Conservation (phyloP, 2,888 invertebrate genomes). For the Acrocyrtus sp. region DNA sequence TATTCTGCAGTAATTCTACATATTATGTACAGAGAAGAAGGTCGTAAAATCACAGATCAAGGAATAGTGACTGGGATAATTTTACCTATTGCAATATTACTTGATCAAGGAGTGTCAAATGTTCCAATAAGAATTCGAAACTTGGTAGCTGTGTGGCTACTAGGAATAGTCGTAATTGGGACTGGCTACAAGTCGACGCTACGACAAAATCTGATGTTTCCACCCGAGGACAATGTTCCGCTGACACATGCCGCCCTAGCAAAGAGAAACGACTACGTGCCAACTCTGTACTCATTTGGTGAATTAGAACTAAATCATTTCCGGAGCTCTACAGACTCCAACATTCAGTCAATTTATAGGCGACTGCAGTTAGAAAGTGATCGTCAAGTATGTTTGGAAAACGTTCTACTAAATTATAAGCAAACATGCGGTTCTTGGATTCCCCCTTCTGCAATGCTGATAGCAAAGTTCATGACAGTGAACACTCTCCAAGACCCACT, state of each 20-base stretch:
- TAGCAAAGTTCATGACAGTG: constrained; percentile 32
- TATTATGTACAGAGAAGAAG: background rate
- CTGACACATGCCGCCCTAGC: constrained; percentile 24
- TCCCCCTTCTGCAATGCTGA: constrained; percentile 33
- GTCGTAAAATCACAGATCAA: background rate
- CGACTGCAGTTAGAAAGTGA: constrained; percentile 10
- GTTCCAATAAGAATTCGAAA: constrained; percentile 7
- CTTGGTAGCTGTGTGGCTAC: constrained; percentile 20
- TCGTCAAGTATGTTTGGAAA: constrained; percentile 2
- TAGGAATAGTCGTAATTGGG: constrained; percentile 27
- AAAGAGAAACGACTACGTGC: constrained; percentile 12
- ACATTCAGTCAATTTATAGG: constrained; percentile 23
- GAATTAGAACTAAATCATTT: constrained; percentile 34
- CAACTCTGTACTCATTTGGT: constrained; percentile 28
- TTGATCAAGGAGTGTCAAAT: constrained; percentile 29
- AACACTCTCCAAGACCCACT: constrained; percentile 33
- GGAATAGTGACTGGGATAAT: constrained; percentile 19
- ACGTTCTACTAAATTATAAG: constrained; percentile 29
- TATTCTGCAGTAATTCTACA: background rate
- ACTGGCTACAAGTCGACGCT: constrained; percentile 42
- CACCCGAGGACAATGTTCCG: constrained; percentile 30
- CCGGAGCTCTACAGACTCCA: constrained; percentile 13
- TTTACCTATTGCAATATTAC: constrained; percentile 30
- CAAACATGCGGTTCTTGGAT: constrained; percentile 37
- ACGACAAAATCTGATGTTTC: constrained; percentile 37